Evolutionary conservation across 2,113 vertebrate genomes (phyloP).

Genomic region (Hippolais icterina): DNA sequence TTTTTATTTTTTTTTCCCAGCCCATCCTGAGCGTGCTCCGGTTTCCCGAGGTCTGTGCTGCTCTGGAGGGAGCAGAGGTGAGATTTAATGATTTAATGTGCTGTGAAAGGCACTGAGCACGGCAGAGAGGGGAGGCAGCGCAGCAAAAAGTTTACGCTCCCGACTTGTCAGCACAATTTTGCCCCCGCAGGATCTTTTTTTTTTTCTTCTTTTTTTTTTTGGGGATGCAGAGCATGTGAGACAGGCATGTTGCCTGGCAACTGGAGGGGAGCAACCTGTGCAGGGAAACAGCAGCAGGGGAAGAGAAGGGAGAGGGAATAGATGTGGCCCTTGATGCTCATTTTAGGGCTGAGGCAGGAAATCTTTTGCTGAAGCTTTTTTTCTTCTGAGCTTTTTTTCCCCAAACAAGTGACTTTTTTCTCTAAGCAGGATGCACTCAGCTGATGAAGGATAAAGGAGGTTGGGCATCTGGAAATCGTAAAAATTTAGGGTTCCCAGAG

Average conservation of each 20-base stretch:
- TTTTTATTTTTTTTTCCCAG: background rate
- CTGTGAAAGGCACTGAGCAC: background rate
- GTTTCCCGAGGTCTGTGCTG: background rate
- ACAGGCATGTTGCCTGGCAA: constrained; percentile 64
- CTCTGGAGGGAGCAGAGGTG: background rate
- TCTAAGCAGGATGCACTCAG: background rate
- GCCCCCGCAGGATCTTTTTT: background rate
- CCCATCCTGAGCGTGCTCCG: background rate
- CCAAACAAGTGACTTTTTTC: accelerated
- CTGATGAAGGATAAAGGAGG: background rate
- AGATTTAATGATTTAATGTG: constrained; percentile 20
- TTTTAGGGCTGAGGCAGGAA: background rate
- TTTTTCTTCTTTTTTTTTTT: background rate
- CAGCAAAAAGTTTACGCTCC: background rate
- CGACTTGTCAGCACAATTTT: constrained; percentile 42
- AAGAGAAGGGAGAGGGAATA: background rate
- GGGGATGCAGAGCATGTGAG: background rate
- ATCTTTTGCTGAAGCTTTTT: background rate
- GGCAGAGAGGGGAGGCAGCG: background rate
- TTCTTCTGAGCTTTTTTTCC: background rate
- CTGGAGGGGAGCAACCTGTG: constrained; percentile 51
- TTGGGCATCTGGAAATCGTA: background rate
- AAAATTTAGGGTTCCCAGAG: background rate
- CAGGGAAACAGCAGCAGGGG: background rate
- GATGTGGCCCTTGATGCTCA: background rate